A percentile compares a stretch with the other conserved stretches of the same genome.
Conservation (phyloP, 2,797 vertebrate species). For the Myotis myotis region DNA sequence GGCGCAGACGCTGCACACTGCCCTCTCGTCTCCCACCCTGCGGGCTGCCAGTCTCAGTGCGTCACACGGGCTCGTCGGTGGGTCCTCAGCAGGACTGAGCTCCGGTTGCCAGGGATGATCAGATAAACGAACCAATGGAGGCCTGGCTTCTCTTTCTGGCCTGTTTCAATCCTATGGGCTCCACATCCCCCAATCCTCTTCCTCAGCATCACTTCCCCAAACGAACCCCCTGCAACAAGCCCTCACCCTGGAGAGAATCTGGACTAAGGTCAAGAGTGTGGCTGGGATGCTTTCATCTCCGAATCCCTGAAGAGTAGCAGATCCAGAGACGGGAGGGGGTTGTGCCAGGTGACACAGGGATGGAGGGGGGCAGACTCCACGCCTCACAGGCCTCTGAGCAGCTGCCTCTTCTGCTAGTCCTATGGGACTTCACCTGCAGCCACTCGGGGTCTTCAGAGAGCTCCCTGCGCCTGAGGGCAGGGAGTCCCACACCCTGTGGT, state of each 20-base stretch:
- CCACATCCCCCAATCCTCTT: rapidly evolving
- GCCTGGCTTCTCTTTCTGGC: neutral
- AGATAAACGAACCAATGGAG: neutral
- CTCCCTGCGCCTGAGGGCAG: neutral
- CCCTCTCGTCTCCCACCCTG: neutral
- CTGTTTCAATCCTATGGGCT: neutral
- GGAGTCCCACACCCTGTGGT: neutral
- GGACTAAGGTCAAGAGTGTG: neutral
- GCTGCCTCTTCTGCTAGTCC: neutral
- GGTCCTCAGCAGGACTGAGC: neutral
- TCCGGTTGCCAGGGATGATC: neutral
- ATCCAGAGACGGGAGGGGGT: neutral
- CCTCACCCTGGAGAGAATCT: neutral
- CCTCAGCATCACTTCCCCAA: neutral
- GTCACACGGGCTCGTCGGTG: neutral
- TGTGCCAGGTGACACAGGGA: neutral
- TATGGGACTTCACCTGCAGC: neutral
- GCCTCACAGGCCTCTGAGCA: neutral
- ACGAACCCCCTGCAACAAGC: neutral
- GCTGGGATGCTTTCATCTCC: neutral
- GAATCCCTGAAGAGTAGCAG: neutral
- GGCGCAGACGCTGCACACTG: neutral
- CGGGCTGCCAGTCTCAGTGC: neutral
- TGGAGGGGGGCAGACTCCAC: neutral
- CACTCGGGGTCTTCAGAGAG: neutral